Evolutionary conservation across 2,113 vertebrate species (phyloP).

Genomic region (Trochalopteron elliotii): DNA sequence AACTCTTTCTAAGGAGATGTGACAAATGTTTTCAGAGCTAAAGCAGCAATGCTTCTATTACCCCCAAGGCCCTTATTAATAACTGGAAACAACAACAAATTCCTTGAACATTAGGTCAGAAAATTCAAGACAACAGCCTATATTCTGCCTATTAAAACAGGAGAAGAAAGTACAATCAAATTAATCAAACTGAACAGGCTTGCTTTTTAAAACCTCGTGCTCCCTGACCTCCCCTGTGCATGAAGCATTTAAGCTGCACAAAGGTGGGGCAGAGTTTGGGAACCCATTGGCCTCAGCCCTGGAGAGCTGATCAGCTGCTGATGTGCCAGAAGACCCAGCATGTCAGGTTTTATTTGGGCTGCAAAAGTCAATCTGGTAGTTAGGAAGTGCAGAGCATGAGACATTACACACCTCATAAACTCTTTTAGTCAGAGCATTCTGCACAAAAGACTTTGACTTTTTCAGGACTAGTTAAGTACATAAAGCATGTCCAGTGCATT

Average conservation of each 20-base stretch:
- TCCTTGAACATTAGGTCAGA: not conserved
- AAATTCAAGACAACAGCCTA: not conserved
- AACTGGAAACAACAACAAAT: not conserved
- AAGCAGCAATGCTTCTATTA: not conserved
- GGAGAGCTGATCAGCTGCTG: not conserved
- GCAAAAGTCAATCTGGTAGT: not conserved
- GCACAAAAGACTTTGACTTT: not conserved
- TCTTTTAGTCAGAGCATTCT: not conserved
- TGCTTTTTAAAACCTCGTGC: not conserved
- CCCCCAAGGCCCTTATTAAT: not conserved
- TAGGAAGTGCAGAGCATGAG: not conserved
- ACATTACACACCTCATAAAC: conserved; percentile 39
- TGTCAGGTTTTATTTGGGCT: not conserved
- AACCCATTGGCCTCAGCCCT: not conserved
- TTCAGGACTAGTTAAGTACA: not conserved
- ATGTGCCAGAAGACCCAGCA: not conserved
- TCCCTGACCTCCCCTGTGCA: not conserved
- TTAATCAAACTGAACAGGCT: not conserved
- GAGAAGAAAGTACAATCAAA: not conserved
- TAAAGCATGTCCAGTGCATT: not conserved
- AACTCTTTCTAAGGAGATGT: not conserved
- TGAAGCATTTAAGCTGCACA: not conserved
- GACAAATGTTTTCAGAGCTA: not conserved
- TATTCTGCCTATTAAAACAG: not conserved
- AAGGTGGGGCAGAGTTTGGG: not conserved